phyloP scores from a whole-genome alignment of 2,113 vertebrate species.

The Ascaphus truei region DNA sequence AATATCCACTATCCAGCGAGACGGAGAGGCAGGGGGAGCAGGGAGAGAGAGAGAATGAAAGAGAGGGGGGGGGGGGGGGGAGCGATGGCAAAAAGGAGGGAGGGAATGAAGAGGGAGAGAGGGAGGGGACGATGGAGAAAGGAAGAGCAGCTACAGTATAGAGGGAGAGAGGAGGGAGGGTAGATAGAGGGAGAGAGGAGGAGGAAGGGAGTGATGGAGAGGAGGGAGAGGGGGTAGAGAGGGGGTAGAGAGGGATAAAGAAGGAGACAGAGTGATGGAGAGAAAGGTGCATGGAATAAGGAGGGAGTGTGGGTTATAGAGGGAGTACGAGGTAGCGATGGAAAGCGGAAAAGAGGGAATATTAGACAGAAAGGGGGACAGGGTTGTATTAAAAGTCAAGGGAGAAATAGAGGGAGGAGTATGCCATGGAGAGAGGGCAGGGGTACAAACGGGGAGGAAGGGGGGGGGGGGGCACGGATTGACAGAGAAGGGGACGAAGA shows the following conservation, averaged over 20 bases:
- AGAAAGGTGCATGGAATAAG: neutral
- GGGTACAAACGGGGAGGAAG: too few species aligned
- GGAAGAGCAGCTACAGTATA: too few species aligned
- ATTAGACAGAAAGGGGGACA: neutral
- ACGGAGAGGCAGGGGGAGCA: conserved; percentile 16
- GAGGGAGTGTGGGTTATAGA: neutral
- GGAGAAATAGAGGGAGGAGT: neutral
- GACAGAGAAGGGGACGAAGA: neutral
- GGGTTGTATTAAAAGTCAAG: too few species aligned
- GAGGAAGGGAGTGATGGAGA: neutral
- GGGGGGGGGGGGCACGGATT: neutral
- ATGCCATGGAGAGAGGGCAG: neutral
- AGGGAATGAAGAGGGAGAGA: neutral
- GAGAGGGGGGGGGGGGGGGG: neutral
- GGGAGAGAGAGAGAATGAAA: neutral
- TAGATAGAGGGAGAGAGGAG: neutral
- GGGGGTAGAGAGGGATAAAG: neutral
- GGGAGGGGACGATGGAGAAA: too few species aligned
- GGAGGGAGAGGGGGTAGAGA: neutral
- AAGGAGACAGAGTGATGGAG: neutral
- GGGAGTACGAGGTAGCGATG: neutral
- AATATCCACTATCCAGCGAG: neutral
- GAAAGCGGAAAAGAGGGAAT: neutral
- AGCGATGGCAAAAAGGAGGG: neutral
- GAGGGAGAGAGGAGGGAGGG: conserved; percentile 16